These are phyloP conservation scores for Eupsittula cactorum DNA, from an alignment of 2,113 vertebrate genomes.

Conservation along the genomic window DNA sequence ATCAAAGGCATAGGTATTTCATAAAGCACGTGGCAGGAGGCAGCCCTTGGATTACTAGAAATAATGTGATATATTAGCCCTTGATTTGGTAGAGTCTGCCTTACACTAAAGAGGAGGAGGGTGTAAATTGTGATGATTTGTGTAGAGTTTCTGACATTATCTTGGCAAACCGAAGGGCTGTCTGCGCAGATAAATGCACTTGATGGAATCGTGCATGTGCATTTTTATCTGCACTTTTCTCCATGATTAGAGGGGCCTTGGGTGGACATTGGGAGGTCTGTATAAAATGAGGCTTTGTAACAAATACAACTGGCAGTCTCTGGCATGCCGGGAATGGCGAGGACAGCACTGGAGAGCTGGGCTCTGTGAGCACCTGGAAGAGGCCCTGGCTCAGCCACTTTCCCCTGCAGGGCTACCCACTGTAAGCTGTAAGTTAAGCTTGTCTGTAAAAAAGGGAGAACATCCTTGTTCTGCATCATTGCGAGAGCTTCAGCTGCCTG, in stretches of 20 bases:
- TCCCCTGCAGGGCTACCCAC: background rate
- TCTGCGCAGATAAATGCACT: slow-evolving; percentile 43
- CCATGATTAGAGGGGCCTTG: background rate
- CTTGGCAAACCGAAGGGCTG: slow-evolving; percentile 55
- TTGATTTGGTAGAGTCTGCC: slow-evolving; percentile 61
- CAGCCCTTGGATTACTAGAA: slow-evolving; percentile 67
- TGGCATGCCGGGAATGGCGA: fast-evolving
- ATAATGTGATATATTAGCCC: slow-evolving; percentile 71
- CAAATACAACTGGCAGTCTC: background rate
- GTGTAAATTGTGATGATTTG: slow-evolving; percentile 71
- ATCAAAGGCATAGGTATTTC: slow-evolving; percentile 70
- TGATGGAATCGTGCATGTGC: slow-evolving; percentile 1
- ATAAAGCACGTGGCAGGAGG: slow-evolving; percentile 68
- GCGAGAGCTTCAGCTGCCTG: background rate
- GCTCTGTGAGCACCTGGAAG: background rate
- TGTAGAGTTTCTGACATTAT: slow-evolving; percentile 60
- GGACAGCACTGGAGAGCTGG: fast-evolving
- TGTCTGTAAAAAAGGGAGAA: background rate
- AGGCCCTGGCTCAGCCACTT: background rate
- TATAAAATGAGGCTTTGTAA: background rate
- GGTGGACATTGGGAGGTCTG: background rate
- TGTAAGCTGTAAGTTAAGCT: background rate
- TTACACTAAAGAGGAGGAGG: slow-evolving; percentile 68
- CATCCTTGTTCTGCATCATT: background rate
- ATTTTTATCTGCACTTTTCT: slow-evolving; percentile 4